Evolutionary conservation across 2,888 invertebrate genomes (phyloP), one percentile per base, ranked within the genome.

Genomic region (Drosophila pegasa): DNA sequence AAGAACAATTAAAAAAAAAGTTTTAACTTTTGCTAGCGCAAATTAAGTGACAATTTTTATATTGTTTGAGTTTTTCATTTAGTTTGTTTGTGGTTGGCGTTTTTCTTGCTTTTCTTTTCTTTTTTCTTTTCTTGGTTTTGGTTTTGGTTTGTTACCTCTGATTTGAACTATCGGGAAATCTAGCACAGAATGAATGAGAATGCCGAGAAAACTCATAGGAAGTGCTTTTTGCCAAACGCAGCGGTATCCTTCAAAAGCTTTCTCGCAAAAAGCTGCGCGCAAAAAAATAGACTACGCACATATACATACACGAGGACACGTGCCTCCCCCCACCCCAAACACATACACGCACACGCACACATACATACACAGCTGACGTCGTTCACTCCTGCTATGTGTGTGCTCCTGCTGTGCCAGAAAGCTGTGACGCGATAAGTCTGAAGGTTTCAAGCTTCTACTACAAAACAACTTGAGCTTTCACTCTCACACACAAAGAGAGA

Each of bases 131-230:
- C n/a, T n/a, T n/a, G n/a, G n/a, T n/a, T n/a, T n/a, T n/a, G n/a
- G n/a, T n/a, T n/a, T 45, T 45, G 47, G 48, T 55, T 68, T 67
- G 57, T 78, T 78, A 78, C 87, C 81, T 85, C 76, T 84, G 84
- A 86, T 83, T 89, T 76, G 90, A 85, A 80, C 87, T 89, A 90
- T 90, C 80, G 90, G 90, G 89, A 91, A 91, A 90, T 89, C 88
- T 88, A 80, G 75, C 73, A 87, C 90, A 90, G 90, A 90, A 90
- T 91, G 90, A 90, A 71, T 86, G 78, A 78, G 82, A 81, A 81
- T 78, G 79, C 76, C 76, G 80, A 63, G 69, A 78, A 78, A 72
- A 75, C 54, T 68, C 77, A 71, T 71, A 74, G 70, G 71, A 75
- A 87, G 75, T 75, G 87, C 89, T 85, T 87, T 87, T 80, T 40